phyloP scores from a whole-genome alignment of 1,140 invertebrate genomes.

The Aporrectodea caliginosa region DNA sequence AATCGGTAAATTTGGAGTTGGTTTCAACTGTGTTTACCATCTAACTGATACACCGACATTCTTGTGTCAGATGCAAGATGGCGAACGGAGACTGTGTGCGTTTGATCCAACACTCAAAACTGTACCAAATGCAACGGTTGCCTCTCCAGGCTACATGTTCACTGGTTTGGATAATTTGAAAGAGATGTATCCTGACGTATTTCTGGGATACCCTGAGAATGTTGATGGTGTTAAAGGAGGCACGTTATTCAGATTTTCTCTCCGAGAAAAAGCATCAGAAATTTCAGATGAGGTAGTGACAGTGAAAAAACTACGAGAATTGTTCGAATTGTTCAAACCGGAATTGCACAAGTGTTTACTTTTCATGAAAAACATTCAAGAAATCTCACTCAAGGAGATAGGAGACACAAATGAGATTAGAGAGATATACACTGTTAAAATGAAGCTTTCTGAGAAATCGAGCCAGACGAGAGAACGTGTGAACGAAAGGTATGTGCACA shows the following conservation, averaged over 20 bases:
- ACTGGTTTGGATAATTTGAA: constrained; percentile 33
- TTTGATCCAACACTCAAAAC: constrained; percentile 47
- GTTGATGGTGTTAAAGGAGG: constrained; percentile 10
- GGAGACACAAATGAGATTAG: neutral
- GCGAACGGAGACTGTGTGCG: constrained; percentile 36
- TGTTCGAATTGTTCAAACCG: constrained; percentile 30
- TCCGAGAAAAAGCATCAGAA: constrained; percentile 35
- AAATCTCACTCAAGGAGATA: neutral
- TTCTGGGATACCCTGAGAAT: constrained; percentile 32
- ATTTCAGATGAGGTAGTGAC: constrained; percentile 35
- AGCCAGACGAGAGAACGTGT: neutral
- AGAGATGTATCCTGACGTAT: constrained; percentile 38
- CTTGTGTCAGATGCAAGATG: constrained; percentile 34
- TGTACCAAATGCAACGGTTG: constrained; percentile 35
- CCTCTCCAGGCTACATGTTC: constrained; percentile 39
- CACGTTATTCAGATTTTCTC: constrained; percentile 31
- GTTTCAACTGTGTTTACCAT: constrained; percentile 52
- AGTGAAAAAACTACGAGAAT: constrained; percentile 19
- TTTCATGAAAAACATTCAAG: constrained; percentile 7
- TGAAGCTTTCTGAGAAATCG: no score
- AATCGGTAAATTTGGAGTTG: constrained; percentile 40
- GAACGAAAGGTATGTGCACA: no score
- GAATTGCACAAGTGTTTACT: neutral
- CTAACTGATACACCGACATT: constrained; percentile 50
- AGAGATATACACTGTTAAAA: neutral